A percentile compares a stretch with the other conserved stretches of the same genome.
Conservation (phyloP, 2,888 invertebrate genomes). For the Eristalis arbustorum region DNA sequence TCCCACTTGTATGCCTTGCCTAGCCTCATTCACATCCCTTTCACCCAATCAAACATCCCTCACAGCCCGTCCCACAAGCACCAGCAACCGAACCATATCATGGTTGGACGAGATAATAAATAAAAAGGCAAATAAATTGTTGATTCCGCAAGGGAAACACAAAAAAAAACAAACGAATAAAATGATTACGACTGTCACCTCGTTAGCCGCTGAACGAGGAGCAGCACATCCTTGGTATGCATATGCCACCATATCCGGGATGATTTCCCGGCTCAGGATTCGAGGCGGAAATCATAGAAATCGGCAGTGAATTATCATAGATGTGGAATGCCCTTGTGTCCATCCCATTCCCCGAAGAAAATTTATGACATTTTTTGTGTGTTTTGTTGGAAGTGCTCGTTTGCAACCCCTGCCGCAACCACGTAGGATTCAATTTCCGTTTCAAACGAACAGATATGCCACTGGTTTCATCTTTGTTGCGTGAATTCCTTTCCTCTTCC, state of each 20-base stretch:
- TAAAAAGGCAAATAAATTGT: conserved; percentile 54
- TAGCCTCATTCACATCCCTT: not conserved
- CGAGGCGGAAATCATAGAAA: conserved; percentile 50
- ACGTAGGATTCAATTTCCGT: conserved; percentile 47
- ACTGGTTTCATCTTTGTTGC: conserved; percentile 31
- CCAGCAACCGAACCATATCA: conserved; percentile 18
- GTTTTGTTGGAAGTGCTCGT: conserved; percentile 5
- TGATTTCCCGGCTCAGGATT: conserved; percentile 1
- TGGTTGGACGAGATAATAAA: conserved; percentile 42
- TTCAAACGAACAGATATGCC: conserved; percentile 25
- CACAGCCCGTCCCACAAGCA: not conserved
- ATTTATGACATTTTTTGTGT: conserved; percentile 65
- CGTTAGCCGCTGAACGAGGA: conserved; percentile 41
- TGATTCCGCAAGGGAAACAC: too few species aligned
- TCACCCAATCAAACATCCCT: not conserved
- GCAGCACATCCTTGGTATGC: conserved; percentile 32
- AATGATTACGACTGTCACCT: conserved; percentile 56
- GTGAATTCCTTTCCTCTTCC: not conserved
- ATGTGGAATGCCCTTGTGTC: conserved; percentile 22
- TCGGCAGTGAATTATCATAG: conserved; percentile 43
- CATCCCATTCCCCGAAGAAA: not conserved
- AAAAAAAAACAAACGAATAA: not conserved
- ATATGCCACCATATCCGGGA: conserved; percentile 47
- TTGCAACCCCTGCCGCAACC: not conserved
- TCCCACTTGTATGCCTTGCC: not conserved